phyloP scores from a whole-genome alignment of 2,113 vertebrate genomes.

The Neoarius graeffei region DNA sequence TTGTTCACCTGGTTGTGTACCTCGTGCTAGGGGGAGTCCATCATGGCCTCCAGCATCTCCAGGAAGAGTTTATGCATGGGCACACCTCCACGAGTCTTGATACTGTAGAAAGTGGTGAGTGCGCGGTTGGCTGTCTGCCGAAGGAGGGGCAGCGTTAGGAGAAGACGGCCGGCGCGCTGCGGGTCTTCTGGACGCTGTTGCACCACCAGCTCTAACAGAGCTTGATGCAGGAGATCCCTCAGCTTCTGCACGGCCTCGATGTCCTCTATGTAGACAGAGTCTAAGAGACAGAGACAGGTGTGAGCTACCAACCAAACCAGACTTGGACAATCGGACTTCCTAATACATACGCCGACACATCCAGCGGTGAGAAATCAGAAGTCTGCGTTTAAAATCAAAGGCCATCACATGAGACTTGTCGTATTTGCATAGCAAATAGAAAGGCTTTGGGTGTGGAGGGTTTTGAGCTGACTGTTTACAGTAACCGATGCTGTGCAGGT shows the following conservation, averaged over 20 bases:
- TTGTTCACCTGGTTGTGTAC: not conserved
- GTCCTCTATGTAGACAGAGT: constrained; percentile 91
- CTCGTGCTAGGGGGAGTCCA: constrained; percentile 80
- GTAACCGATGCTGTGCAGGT: constrained; percentile 41
- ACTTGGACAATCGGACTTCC: not conserved
- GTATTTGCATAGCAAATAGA: constrained; percentile 63
- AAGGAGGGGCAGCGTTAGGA: constrained; percentile 87
- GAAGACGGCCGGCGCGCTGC: constrained; percentile 83
- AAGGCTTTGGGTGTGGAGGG: constrained; percentile 24
- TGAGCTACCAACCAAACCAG: constrained; percentile 10
- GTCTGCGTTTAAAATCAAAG: constrained; percentile 7
- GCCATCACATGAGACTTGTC: constrained; percentile 15
- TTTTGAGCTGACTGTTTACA: constrained; percentile 53
- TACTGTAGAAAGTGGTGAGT: constrained; percentile 87
- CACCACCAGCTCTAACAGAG: constrained; percentile 83
- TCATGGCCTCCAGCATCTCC: constrained; percentile 96
- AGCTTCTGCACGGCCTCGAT: constrained; percentile 89
- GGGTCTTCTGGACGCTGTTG: constrained; percentile 78
- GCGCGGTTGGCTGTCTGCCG: constrained; percentile 89
- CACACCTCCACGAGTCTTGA: constrained; percentile 87
- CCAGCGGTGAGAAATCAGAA: not conserved
- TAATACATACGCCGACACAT: constrained; percentile 34
- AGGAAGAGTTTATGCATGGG: constrained; percentile 95
- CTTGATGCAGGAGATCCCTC: constrained; percentile 87
- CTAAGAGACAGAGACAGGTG: constrained; percentile 57